phyloP scores from a whole-genome alignment of 2,888 invertebrate species.

The Bembecia ichneumoniformis region DNA sequence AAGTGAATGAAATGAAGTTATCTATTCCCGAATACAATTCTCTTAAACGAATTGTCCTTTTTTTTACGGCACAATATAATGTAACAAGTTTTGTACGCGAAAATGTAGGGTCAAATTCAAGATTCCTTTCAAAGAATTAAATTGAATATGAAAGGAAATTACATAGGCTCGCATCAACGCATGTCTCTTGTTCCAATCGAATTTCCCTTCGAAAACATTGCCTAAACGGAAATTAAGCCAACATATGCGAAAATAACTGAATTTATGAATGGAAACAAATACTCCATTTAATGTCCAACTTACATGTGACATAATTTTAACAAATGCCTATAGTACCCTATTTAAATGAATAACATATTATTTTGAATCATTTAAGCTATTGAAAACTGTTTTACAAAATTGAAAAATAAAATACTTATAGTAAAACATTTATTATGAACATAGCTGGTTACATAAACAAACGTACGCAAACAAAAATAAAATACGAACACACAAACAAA shows the following conservation, averaged over 20 bases:
- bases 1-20: neutral
- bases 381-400: too few species aligned
- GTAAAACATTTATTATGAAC: too few species aligned
- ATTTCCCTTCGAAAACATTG: constrained; percentile 62
- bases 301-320: neutral
- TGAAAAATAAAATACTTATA: too few species aligned
- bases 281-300: neutral
- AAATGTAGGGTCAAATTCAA: constrained; percentile 33
- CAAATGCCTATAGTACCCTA: too few species aligned
- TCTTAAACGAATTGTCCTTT: constrained; percentile 36
- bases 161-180: constrained; percentile 52
- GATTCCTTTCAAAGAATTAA: constrained; percentile 51
- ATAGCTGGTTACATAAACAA: too few species aligned
- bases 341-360: too few species aligned
- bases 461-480: too few species aligned
- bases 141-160: constrained; percentile 65
- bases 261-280: neutral
- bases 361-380: too few species aligned
- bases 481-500: too few species aligned
- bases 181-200: constrained; percentile 53
- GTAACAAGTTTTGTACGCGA: constrained; percentile 32
- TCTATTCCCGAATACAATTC: constrained; percentile 25
- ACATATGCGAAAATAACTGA: constrained; percentile 37
- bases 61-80: constrained; percentile 16
- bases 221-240: constrained; percentile 62